Evolutionary conservation across 2,113 vertebrate species (phyloP).

Genomic region (Gorsachius goisagi): DNA sequence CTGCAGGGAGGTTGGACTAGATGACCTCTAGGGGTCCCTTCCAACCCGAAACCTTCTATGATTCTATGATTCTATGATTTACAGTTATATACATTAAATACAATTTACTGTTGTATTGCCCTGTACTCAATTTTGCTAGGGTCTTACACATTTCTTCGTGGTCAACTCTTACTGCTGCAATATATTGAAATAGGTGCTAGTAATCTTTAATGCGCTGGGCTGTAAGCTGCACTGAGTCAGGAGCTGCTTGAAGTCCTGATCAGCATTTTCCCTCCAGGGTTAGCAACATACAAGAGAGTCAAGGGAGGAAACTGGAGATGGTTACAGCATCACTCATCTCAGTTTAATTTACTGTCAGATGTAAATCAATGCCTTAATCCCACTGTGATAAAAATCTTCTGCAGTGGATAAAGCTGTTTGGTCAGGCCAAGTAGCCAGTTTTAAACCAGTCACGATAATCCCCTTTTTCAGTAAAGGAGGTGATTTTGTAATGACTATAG

Average conservation of each 20-base stretch:
- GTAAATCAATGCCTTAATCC: background rate
- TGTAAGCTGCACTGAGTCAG: background rate
- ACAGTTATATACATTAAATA: background rate
- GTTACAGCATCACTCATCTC: background rate
- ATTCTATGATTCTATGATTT: background rate
- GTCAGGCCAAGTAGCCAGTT: background rate
- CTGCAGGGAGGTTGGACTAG: no score
- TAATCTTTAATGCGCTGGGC: background rate
- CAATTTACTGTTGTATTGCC: background rate
- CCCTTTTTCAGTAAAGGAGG: background rate
- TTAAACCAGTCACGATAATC: background rate
- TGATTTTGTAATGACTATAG: background rate
- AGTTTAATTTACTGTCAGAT: background rate
- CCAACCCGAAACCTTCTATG: no score
- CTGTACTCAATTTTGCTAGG: background rate
- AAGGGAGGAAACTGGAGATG: background rate
- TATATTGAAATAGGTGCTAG: background rate
- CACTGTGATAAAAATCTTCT: background rate
- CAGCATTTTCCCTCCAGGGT: background rate
- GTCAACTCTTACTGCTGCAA: background rate
- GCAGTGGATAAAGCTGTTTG: background rate
- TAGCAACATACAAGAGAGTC: background rate
- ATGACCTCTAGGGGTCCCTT: no score
- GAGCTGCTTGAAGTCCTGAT: background rate
- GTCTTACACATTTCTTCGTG: background rate